Evolutionary conservation across 2,888 invertebrate species (phyloP), one percentile per base, ranked within the genome.

Genomic region (Pilophorus perplexus): DNA sequence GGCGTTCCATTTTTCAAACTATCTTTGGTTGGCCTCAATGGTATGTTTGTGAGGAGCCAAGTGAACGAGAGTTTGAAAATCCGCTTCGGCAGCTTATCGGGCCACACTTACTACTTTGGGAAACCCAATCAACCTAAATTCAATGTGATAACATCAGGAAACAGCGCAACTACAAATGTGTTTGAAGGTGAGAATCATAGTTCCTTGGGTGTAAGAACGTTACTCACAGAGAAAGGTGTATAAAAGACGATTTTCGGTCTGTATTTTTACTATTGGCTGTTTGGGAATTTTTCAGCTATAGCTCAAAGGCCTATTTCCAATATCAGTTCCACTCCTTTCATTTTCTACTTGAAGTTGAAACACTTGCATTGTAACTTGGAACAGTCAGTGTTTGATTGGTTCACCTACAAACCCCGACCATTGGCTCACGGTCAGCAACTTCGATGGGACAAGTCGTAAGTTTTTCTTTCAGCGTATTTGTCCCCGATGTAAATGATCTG

Each of bases 371-470:
- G 71, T 16, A 69, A 69, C 48, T 48, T 71, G 6, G 72, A 72
- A 60, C 69, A 70, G 16, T 67, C 71, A 16, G 54, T 72, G 16
- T 72, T 71, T 60, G 66, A 71, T 14, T 72, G 72, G 72, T 46
- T 72, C 1, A 64, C 67, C 28, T 72, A 72, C 55, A 59, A 67
- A 67, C 70, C 70, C 42, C 28, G 62, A 20, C 33, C 38, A 4
- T 48, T 46, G 12, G 28, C 12, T 28, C 16, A 42, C 3, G 38
- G 25, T 14, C 46, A 46, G 5, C 22, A 62, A 5, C 8, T 46
- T 27, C 23, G 18, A 25, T 27, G 23, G 40, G 64, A 54, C 37
- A 37, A 27, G 22, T 57, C 48, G 66, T 66, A 14, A 33, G 57
- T 55, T 22, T n/a, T 28, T 42, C 14, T 10, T 42, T 14, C 14